These are phyloP conservation scores for Chamaea fasciata DNA, from an alignment of 2,113 vertebrate species.

Conservation along the genomic window DNA sequence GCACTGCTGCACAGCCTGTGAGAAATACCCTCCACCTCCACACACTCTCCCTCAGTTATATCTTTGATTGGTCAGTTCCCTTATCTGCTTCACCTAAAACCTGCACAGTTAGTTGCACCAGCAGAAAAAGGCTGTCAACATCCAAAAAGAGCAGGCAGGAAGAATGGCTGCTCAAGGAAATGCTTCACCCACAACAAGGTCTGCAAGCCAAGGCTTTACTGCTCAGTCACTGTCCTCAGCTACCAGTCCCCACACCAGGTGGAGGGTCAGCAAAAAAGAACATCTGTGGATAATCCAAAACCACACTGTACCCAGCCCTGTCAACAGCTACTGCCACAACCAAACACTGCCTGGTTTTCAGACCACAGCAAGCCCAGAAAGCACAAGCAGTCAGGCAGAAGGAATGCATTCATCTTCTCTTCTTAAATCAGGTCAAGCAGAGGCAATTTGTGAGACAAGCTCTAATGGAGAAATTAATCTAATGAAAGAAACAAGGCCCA, in stretches of 20 bases:
- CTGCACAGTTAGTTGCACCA: background rate
- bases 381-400: background rate
- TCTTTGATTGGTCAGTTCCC: background rate
- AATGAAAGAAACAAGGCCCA: slow-evolving; percentile 11
- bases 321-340: background rate
- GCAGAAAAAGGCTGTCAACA: background rate
- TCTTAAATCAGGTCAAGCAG: background rate
- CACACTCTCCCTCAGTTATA: background rate
- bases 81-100: background rate
- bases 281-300: background rate
- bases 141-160: background rate
- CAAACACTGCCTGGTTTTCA: background rate
- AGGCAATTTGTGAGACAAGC: background rate
- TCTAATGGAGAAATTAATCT: slow-evolving; percentile 16
- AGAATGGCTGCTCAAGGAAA: background rate
- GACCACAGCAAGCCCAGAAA: background rate
- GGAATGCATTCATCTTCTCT: background rate
- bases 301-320: background rate
- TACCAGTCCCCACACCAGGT: background rate
- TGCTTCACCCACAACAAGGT: background rate
- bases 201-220: background rate
- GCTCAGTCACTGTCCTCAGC: background rate
- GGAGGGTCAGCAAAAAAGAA: background rate
- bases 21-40: background rate
- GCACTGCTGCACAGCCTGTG: background rate